These are phyloP conservation scores for Parotocinclus haroldoi DNA, from an alignment of 2,797 vertebrate genomes.

Conservation along the genomic window DNA sequence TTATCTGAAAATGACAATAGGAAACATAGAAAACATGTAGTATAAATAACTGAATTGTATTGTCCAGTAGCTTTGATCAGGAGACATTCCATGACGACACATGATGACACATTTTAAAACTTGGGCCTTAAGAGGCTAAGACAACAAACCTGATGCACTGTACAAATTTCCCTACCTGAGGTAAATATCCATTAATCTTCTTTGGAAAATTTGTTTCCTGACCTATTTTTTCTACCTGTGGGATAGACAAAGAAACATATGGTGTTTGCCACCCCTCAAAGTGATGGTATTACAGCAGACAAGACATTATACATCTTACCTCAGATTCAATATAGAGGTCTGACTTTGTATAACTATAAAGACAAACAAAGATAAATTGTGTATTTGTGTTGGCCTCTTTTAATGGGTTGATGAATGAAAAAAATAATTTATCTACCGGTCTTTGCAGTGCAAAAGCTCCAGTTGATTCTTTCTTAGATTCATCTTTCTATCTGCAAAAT, in stretches of 20 bases:
- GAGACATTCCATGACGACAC: too few relatives aligned
- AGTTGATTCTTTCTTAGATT: constrained; percentile 71
- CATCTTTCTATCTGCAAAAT: constrained; percentile 63
- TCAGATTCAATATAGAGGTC: constrained; percentile 57
- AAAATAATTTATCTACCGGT: constrained; percentile 68
- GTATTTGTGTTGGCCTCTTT: not conserved
- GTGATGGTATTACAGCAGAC: not conserved
- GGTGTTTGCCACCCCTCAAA: not conserved
- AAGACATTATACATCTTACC: constrained; percentile 53
- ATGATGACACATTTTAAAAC: too few relatives aligned
- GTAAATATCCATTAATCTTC: constrained; percentile 68
- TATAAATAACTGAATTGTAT: too few relatives aligned
- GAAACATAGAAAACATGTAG: too few relatives aligned
- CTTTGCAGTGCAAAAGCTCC: constrained; percentile 81
- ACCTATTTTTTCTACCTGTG: constrained; percentile 53
- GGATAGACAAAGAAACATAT: constrained; percentile 26
- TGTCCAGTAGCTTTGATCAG: too few relatives aligned
- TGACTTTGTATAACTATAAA: constrained; percentile 49
- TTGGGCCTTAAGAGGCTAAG: too few relatives aligned
- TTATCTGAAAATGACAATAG: too few relatives aligned
- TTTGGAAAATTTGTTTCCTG: constrained; percentile 44
- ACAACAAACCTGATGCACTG: too few relatives aligned
- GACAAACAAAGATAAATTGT: constrained; percentile 26
- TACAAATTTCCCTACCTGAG: constrained; percentile 57
- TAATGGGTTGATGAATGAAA: too few relatives aligned